Percentiles rank a stretch among this genome's conserved stretches.
phyloP scores from a whole-genome alignment of 2,113 vertebrate genomes.

The Zapus hudsonius region DNA sequence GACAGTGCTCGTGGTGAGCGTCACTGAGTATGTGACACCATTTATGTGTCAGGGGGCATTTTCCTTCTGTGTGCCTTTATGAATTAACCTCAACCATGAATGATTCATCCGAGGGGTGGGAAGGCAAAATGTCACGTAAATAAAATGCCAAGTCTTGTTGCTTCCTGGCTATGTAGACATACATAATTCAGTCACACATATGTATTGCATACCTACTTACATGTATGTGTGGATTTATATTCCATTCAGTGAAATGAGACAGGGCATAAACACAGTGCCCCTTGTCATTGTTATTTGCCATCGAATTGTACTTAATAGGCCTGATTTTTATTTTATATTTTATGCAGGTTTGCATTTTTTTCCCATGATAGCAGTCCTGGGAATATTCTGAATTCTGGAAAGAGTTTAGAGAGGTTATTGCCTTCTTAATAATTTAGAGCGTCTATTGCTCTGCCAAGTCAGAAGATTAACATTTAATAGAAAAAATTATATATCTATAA shows the following conservation, averaged over 20 bases:
- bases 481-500: slow-evolving; percentile 80
- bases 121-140: slow-evolving; percentile 61
- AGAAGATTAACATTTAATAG: slow-evolving; percentile 86
- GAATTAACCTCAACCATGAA: neutral
- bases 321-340: slow-evolving; percentile 60
- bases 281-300: slow-evolving; percentile 38
- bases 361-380: slow-evolving; percentile 57
- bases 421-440: slow-evolving; percentile 81
- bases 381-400: slow-evolving; percentile 70
- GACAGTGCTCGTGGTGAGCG: neutral
- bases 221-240: neutral
- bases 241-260: neutral
- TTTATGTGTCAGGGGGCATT: neutral
- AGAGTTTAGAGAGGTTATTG: slow-evolving; percentile 75
- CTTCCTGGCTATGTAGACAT: neutral
- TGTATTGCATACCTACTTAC: neutral
- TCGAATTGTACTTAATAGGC: neutral
- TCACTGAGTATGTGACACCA: neutral
- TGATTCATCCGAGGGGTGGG: slow-evolving; percentile 46
- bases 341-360: slow-evolving; percentile 28
- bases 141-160: neutral
- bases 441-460: slow-evolving; percentile 83
- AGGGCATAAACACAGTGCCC: slow-evolving; percentile 18
- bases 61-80: neutral
- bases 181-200: neutral